Base-by-base conservation (phyloP, 2,113 vertebrate genomes). In the Callorhinus ursinus region DNA sequence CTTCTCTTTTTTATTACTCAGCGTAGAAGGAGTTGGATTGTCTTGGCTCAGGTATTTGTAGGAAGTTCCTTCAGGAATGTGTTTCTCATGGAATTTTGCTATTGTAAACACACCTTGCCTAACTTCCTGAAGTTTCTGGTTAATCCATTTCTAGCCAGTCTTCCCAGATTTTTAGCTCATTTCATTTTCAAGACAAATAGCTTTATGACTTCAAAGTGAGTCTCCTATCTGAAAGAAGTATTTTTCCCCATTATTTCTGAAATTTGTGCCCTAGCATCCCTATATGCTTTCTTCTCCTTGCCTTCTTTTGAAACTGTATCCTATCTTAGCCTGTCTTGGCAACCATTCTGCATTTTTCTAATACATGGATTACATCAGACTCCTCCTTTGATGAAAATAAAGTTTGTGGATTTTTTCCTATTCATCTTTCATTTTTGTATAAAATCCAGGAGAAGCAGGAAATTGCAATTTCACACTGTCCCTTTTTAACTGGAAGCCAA, bases 341-440 rank as follows among this genome's bases (percentile, higher is more conserved):
- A 85, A 13, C 11, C n/a, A 7, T 90, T 55, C 24, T 14, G 6
- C 61, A 72, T 72, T 80, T 96, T 93, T 80, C 33, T 63, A 80
- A 63, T 61, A 33, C 18, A 16, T 93, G n/a, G 6, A 46, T 90
- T 96, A n/a, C 59, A 79, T n/a, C 6, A 42, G 12, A 71, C 42
- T 72, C 61, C n/a, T 85, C 53, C 80, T 86, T 94, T 80, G 42
- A 39, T 86, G 28, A 90, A 76, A 39, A 39, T 55, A 42, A n/a
- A 79, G 46, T 53, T 51, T 80, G n/a, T 80, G n/a, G 53, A 19
- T 4, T 42, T 65, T 53, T 71, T 84, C 31, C 51, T 85, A 28
- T 71, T 84, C 31, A 33, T 89, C 31, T 89, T 88, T 96, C 77
- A 59, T 79, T 89, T 90, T 93, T 85, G 51, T 31, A 69, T 89